These are phyloP conservation scores for Cheilosia urbana DNA, from an alignment of 2,888 invertebrate species.

Conservation along the genomic window DNA sequence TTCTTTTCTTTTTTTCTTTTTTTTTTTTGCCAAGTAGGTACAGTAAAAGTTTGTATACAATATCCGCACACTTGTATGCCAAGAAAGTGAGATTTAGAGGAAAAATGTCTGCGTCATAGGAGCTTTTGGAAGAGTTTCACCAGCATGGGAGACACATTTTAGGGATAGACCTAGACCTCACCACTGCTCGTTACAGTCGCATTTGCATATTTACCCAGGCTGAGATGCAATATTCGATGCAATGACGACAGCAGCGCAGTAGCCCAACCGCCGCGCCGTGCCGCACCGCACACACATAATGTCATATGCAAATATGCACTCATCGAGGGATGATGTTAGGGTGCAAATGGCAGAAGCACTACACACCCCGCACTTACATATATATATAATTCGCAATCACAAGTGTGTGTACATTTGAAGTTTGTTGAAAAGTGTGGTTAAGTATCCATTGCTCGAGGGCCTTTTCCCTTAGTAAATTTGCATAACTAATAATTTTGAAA, in stretches of 20 bases:
- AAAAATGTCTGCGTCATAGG: conserved; percentile 47
- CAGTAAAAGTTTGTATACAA: conserved; percentile 45
- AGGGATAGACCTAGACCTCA: conserved; percentile 45
- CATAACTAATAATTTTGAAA: conserved; percentile 75
- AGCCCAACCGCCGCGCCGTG: conserved; percentile 4
- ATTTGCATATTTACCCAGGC: conserved; percentile 73
- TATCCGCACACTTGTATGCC: conserved; percentile 32
- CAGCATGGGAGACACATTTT: conserved; percentile 26
- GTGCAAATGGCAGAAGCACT: conserved; percentile 29
- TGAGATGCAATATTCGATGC: conserved; percentile 56
- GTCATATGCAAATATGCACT: conserved; percentile 63
- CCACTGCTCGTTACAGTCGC: conserved; percentile 72
- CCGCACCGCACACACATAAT: conserved; percentile 30
- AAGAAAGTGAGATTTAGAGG: conserved; percentile 68
- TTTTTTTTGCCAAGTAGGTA: conserved; percentile 15
- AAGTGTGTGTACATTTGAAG: conserved; percentile 69
- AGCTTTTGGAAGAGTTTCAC: conserved; percentile 60
- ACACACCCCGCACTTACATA: neutral
- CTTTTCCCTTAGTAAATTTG: conserved; percentile 71
- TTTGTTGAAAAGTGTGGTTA: conserved; percentile 75
- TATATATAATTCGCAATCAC: conserved; percentile 17
- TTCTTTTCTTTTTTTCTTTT: neutral
- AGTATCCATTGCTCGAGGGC: conserved; percentile 73
- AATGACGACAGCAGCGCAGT: conserved; percentile 35
- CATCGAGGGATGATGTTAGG: conserved; percentile 11